Percentiles rank a stretch among this genome's conserved stretches.
Conservation (phyloP, 2,113 vertebrate species). For the Actinemys pallida region DNA sequence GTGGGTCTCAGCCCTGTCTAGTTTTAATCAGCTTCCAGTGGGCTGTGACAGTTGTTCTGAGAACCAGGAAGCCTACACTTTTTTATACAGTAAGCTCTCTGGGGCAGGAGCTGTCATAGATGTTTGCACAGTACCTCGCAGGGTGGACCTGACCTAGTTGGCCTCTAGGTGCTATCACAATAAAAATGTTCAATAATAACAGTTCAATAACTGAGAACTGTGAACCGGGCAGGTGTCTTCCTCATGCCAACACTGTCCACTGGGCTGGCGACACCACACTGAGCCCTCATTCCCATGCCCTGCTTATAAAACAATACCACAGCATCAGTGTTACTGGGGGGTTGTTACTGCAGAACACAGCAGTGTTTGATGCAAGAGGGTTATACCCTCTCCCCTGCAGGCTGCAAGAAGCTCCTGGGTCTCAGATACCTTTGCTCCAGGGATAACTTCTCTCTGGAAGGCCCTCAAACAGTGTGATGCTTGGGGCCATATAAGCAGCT, state of each 20-base stretch:
- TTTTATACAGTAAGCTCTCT: conserved; percentile 17
- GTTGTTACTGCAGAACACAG: not conserved
- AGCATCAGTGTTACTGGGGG: not conserved
- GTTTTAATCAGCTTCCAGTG: not conserved
- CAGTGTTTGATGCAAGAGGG: not conserved
- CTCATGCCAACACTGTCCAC: not conserved
- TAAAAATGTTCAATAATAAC: conserved; percentile 67
- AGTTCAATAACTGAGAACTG: conserved; percentile 49
- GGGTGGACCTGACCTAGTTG: not conserved
- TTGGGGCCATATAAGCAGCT: not conserved
- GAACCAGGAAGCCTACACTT: not conserved
- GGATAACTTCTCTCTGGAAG: not conserved
- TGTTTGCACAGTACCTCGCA: not conserved
- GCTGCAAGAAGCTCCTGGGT: not conserved
- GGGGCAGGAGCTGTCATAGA: conserved; percentile 40
- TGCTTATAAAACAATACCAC: not conserved
- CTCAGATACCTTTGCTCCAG: not conserved
- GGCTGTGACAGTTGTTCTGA: not conserved
- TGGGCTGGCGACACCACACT: not conserved
- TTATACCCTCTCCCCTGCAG: not conserved
- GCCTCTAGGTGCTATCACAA: conserved; percentile 36
- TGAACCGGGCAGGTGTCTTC: not conserved
- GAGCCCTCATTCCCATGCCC: not conserved
- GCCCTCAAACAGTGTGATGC: conserved; percentile 45
- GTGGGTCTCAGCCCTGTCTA: not conserved